phyloP scores from a whole-genome alignment of 2,797 vertebrate species.

The Podargus strigoides region DNA sequence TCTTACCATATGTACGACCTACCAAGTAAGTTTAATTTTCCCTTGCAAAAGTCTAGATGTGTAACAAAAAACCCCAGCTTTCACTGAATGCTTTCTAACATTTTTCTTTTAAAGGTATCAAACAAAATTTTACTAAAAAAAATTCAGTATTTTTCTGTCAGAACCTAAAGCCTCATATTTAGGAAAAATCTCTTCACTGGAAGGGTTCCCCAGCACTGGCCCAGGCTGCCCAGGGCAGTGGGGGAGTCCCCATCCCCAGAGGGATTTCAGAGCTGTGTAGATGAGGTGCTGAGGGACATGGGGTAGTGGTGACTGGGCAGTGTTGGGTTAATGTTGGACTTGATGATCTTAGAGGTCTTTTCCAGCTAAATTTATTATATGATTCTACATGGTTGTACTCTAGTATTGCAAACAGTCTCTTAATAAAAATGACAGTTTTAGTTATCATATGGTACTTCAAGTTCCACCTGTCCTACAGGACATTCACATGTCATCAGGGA shows the following conservation, averaged over 20 bases:
- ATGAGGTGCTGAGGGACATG: too few relatives aligned
- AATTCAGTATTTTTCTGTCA: neutral
- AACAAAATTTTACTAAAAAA: neutral
- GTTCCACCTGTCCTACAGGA: slow-evolving; percentile 3
- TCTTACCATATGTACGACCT: neutral
- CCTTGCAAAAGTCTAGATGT: neutral
- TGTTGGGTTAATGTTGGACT: too few relatives aligned
- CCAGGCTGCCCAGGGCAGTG: too few relatives aligned
- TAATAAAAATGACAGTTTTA: neutral
- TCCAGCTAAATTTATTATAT: too few relatives aligned
- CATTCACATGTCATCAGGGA: neutral
- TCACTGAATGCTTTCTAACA: neutral
- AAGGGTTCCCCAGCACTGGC: too few relatives aligned
- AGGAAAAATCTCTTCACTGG: too few relatives aligned
- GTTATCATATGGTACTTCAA: neutral
- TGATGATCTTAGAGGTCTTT: too few relatives aligned
- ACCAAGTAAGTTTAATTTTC: neutral
- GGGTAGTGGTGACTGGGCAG: too few relatives aligned
- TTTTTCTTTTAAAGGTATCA: neutral
- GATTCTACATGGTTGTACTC: neutral
- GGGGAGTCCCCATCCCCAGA: too few relatives aligned
- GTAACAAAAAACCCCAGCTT: neutral
- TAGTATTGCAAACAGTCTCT: neutral
- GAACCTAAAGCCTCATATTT: neutral
- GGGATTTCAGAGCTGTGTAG: too few relatives aligned